Evolutionary conservation across 2,113 vertebrate species (phyloP).

Genomic region (Xiphorhynchus elegans): DNA sequence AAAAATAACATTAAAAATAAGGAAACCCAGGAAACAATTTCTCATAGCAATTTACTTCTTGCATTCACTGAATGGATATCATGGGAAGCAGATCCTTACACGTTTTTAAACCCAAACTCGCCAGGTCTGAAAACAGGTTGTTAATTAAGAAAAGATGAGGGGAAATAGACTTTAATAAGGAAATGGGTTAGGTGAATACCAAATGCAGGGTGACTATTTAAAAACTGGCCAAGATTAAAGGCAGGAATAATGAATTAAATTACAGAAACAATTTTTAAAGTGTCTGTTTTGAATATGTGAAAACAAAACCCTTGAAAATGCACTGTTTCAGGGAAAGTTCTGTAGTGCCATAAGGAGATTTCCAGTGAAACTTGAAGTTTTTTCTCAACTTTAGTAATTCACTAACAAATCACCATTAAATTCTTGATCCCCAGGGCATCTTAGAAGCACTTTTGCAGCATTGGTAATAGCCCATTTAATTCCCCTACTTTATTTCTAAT

Average conservation of each 20-base stretch:
- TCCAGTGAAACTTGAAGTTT: neutral
- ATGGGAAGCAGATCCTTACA: neutral
- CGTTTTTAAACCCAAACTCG: neutral
- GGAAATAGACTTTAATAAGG: neutral
- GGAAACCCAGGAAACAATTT: neutral
- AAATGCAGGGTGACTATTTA: neutral
- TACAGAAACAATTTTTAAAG: neutral
- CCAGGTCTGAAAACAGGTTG: neutral
- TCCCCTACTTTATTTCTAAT: neutral
- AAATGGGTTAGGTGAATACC: neutral
- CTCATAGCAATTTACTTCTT: neutral
- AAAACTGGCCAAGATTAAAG: neutral
- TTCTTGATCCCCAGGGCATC: neutral
- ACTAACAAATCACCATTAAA: slow-evolving; percentile 31
- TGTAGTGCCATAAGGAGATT: neutral
- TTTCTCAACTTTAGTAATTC: slow-evolving; percentile 12
- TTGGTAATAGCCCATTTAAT: slow-evolving; percentile 24
- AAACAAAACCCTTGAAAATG: neutral
- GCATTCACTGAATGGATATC: neutral
- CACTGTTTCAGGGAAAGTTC: neutral
- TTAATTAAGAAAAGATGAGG: neutral
- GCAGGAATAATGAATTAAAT: neutral
- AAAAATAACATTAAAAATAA: neutral
- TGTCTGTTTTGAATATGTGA: neutral
- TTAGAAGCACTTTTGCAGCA: neutral